Base-by-base conservation (phyloP, 1,140 invertebrate species). In the Plectus sambesii region DNA sequence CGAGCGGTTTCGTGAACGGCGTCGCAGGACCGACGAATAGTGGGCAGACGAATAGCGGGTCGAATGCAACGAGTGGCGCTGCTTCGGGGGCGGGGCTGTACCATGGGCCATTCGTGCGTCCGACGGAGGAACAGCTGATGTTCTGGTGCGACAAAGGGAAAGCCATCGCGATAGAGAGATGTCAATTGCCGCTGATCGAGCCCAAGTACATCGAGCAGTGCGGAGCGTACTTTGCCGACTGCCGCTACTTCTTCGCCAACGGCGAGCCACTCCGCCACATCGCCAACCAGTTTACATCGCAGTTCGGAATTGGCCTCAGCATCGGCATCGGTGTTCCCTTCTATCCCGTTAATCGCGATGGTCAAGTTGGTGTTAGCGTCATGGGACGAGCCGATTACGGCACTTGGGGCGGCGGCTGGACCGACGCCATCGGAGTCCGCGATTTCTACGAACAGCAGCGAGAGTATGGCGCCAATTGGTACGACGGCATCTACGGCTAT, bases 391-490 rank as follows among this genome's bases (percentile, higher is more conserved):
- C 35, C 4, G 57, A 59, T 33, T 59, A 57, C 22, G 57, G 57
- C 9, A 44, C 55, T 15, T 59, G 51, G 50, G 57, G 57, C 43
- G 57, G 57, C 9, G 54, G 54, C 33, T 57, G 56, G 17, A 56
- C 56, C 3, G 55, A 58, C 43, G 58, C 53, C 25, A 15, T 58
- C 8, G 55, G 55, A 15, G 57, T 58, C 1, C 48, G 55, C 29
- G 57, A 59, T 30, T 59, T 50, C 36, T 59, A 46, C 42, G 43
- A 41, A 1, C 55, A 59, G 35, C 57, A 55, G 17, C 42, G 40
- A n/a, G 57, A 59, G 15, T 55, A 33, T 24, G 57, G 57, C 15
- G 57, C 46, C 1, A 59, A 59, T 54, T 59, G 57, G 57, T 59
- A 54, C 42, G 56, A 58, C 43, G 51, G 51, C 9, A 9, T 43